phyloP scores from a whole-genome alignment of 2,888 invertebrate genomes.

The Apamea epomidion region DNA sequence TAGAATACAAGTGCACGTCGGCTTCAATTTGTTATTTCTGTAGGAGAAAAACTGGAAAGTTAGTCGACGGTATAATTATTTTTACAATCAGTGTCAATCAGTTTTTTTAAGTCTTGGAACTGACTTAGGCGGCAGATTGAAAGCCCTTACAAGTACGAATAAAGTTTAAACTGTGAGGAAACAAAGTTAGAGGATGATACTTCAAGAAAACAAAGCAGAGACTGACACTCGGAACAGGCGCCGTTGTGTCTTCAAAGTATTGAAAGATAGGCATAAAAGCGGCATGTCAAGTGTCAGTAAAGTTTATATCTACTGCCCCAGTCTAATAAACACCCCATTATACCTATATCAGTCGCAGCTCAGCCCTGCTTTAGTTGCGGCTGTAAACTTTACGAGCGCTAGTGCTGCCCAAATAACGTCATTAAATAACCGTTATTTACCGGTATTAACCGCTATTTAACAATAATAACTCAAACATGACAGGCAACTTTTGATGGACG shows the following conservation, averaged over 20 bases:
- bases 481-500: slow-evolving; percentile 35
- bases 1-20: neutral
- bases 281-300: slow-evolving; percentile 35
- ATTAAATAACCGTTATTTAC: slow-evolving; percentile 51
- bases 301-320: slow-evolving; percentile 23
- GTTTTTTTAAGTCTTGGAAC: neutral
- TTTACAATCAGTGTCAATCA: neutral
- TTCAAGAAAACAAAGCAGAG: neutral
- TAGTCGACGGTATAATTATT: neutral
- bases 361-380: slow-evolving; percentile 54
- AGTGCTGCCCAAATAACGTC: slow-evolving; percentile 51
- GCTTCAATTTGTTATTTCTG: neutral
- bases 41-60: neutral
- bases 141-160: neutral
- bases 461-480: slow-evolving; percentile 49
- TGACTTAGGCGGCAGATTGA: neutral
- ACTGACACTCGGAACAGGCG: neutral
- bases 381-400: slow-evolving; percentile 62
- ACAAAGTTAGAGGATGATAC: neutral
- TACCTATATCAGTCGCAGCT: slow-evolving; percentile 59
- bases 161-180: neutral
- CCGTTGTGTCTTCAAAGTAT: neutral
- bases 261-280: slow-evolving; percentile 14
- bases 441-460: slow-evolving; percentile 54
- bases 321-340: slow-evolving; percentile 61